Evolutionary conservation across 1,140 invertebrate genomes (phyloP), one percentile per base, ranked within the genome.

Genomic region (Zaprionus ghesquierei): DNA sequence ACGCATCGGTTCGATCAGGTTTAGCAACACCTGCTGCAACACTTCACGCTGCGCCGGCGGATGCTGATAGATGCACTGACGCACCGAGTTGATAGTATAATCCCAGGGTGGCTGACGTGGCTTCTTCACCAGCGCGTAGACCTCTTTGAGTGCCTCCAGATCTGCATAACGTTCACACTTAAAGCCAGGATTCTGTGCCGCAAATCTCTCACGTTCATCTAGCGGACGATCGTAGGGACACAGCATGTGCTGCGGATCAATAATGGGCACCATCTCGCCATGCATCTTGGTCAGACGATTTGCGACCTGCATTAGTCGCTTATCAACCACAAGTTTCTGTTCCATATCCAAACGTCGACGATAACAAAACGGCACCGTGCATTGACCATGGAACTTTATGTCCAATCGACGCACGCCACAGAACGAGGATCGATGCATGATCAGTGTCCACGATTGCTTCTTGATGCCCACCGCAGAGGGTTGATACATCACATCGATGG

Each of bases 71-170:
- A 91, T 79, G 2, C 61, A 23, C 2, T 25, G 13, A 8, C 81
- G 76, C 49, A 91, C 20, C 5, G 71, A 56, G 0, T 77, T 60
- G 5, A 91, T 44, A 2, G 20, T 44, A 2, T 77, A 62, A 9
- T 91, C 74, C 90, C 90, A 91, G 2, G 62, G n/a, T 0, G 79
- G 79, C 5, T 90, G 81, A 0, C 85, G 79, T 0, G 90, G 85
- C 27, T 84, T 91, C 33, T 90, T 91, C 2, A 82, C 53, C 23
- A 70, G 46, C 5, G 38, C 27, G 18, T 90, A 75, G 0, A 91
- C 15, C 2, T 77, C 62, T 61, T 87, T 90, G 0, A 91, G 73
- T 0, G 76, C 50, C 49, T 89, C 79, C 10, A 91, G 35, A 51
- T 91, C 90, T 9, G 75, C 79, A 41, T 72, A 90, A 1, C 90